phyloP scores from a whole-genome alignment of 2,888 invertebrate species.

The Anorthoa munda region DNA sequence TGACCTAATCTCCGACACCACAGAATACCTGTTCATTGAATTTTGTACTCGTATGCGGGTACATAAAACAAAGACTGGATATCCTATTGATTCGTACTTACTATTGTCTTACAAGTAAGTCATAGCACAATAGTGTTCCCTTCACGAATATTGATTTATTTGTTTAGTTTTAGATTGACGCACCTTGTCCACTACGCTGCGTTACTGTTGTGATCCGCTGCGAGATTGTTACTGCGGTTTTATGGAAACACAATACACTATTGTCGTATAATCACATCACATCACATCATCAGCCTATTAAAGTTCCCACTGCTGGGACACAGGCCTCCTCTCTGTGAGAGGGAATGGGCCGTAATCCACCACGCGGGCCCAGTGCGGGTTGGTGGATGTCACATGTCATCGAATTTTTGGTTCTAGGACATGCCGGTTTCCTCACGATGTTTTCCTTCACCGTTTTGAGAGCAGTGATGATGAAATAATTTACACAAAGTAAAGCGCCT shows the following conservation, averaged over 20 bases:
- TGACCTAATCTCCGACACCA: constrained; percentile 11
- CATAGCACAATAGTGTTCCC: constrained; percentile 14
- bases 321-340: too few species aligned
- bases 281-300: too few species aligned
- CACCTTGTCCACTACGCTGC: constrained; percentile 1
- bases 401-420: too few species aligned
- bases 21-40: constrained; percentile 16
- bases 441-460: too few species aligned
- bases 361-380: too few species aligned
- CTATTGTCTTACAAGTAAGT: constrained; percentile 35
- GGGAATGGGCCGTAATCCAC: too few species aligned
- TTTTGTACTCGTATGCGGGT: constrained; percentile 1
- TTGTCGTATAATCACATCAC: not conserved
- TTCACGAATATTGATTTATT: constrained; percentile 42
- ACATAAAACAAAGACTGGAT: constrained; percentile 42
- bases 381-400: too few species aligned
- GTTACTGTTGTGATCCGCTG: not conserved
- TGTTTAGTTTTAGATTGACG: constrained; percentile 16
- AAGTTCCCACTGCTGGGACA: too few species aligned
- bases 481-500: too few species aligned
- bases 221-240: constrained; percentile 6
- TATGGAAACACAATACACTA: not conserved
- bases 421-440: too few species aligned
- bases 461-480: too few species aligned
- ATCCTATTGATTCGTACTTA: constrained; percentile 27